Evolutionary conservation across 2,888 invertebrate species (phyloP), one percentile per base, ranked within the genome.

Genomic region (Tryphoninae sp.): DNA sequence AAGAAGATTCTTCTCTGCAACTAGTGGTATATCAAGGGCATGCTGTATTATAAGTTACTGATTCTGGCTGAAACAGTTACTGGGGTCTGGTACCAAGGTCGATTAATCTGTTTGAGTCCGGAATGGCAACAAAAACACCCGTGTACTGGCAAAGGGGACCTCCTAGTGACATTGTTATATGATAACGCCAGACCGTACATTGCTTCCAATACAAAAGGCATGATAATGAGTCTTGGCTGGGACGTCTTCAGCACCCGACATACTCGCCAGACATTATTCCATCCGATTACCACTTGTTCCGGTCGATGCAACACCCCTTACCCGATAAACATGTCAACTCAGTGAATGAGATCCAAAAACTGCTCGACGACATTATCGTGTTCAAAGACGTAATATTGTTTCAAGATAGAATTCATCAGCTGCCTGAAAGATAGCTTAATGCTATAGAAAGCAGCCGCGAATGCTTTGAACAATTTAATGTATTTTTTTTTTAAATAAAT

Each of bases 251-350:
- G n/a, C 83, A 78, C 49, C 40, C 77, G 67, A 75, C 77, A 33
- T 78, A 84, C 76, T 84, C 78, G 8, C 80, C 80, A 76, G 80
- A 83, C 58, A 13, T 76, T 42, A 61, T 73, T 8, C 71, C 77
- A 45, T 73, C 80, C 23, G 84, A 86, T 76, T 87, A 84, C 72
- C 79, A 84, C 78, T 67, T 86, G 69, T 85, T 85, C 68, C 77
- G 81, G 16, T 84, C 80, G 16, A 83, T 85, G 80, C 65, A 16
- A 8, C 73, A 84, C 81, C 33, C 55, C 61, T 76, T 81, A 16
- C 11, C 51, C 11, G 76, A 72, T 4, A 64, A 55, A 16, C 78
- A 73, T 19, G 81, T 82, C 64, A 6, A 1, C 40, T 62, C 45
- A 49, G 58, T 65, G 11, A 78, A 84, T 59, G 74, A 80, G 3